phyloP scores from a whole-genome alignment of 2,797 vertebrate species.

The Percopsis omiscomaycus region DNA sequence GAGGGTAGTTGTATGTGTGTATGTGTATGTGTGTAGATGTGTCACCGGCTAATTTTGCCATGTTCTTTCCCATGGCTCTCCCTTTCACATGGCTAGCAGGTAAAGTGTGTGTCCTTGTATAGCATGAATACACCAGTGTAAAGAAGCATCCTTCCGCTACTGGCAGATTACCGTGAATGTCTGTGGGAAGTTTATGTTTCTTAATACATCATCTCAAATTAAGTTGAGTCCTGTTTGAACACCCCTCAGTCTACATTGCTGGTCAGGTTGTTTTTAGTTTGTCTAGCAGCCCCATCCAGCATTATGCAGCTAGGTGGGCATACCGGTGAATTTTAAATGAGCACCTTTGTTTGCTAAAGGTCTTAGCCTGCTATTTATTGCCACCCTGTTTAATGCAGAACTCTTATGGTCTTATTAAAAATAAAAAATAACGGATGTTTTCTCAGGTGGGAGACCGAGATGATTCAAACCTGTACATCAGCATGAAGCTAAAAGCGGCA shows the following conservation, averaged over 20 bases:
- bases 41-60: not conserved
- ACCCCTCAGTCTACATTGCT: no score
- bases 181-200: no score
- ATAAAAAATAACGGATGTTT: slow-evolving; percentile 7
- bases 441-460: slow-evolving; percentile 92
- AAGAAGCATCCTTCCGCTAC: not conserved
- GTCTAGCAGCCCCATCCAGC: no score
- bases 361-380: not conserved
- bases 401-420: no score
- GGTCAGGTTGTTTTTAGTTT: no score
- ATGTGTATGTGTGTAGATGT: not conserved
- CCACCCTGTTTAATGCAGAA: no score
- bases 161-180: no score
- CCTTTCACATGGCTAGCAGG: slow-evolving; percentile 18
- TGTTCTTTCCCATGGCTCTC: slow-evolving; percentile 22
- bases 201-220: no score
- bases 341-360: no score
- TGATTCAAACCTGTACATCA: slow-evolving; percentile 97
- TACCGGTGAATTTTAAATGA: no score
- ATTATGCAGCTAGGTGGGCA: no score
- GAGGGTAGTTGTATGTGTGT: not conserved
- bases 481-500: slow-evolving; percentile 95
- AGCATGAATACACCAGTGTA: slow-evolving; percentile 10
- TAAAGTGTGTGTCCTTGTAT: slow-evolving; percentile 26
- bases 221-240: no score